A percentile compares a stretch with the other conserved stretches of the same genome.
phyloP scores from a whole-genome alignment of 2,797 vertebrate genomes.

The Lepidocolaptes lacrymiger region DNA sequence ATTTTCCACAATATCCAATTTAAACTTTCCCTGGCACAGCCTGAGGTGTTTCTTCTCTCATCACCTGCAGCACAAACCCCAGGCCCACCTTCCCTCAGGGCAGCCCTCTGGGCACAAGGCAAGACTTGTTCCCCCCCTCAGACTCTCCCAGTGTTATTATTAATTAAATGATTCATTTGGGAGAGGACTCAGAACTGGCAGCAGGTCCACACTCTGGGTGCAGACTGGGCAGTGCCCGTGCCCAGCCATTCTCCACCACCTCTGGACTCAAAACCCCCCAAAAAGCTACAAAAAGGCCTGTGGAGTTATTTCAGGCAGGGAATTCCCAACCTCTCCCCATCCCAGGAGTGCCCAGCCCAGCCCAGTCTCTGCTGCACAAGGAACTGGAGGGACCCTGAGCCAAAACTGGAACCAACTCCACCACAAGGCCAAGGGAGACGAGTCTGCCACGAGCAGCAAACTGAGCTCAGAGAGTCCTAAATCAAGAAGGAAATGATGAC shows the following conservation, averaged over 20 bases:
- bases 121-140: not conserved
- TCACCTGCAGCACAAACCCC: not conserved
- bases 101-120: not conserved
- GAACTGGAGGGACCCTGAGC: constrained; percentile 1
- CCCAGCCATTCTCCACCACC: not conserved
- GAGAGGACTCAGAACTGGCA: not conserved
- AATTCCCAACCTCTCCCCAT: not conserved
- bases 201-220: not conserved
- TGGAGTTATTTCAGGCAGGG: not conserved
- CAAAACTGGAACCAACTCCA: constrained; percentile 12
- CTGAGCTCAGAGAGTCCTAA: not conserved
- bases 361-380: not conserved
- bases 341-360: not conserved
- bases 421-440: not conserved
- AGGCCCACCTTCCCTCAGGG: not conserved
- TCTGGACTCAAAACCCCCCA: not conserved
- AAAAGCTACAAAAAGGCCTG: not conserved
- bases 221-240: not conserved
- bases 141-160: not conserved
- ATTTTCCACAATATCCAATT: not conserved
- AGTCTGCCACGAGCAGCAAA: not conserved
- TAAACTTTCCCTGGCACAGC: not conserved
- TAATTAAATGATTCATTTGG: not conserved
- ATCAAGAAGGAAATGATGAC: not conserved
- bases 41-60: not conserved